A percentile compares a stretch with the other conserved stretches of the same genome.
These are phyloP conservation scores for Zaprionus bogoriensis DNA, from an alignment of 2,888 invertebrate species.

Conservation along the genomic window DNA sequence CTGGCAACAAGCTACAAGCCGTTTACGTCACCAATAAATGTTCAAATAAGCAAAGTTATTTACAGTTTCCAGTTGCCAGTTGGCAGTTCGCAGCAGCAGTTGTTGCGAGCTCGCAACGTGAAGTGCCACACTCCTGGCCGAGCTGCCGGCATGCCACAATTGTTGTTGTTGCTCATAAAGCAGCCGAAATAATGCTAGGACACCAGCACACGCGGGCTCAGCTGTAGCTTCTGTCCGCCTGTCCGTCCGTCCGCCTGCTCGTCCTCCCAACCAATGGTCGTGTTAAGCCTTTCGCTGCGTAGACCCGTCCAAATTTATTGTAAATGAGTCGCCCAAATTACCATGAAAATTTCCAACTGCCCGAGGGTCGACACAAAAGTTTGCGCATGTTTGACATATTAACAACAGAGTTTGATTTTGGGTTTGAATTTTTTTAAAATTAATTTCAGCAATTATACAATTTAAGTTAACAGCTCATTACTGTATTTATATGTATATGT, in stretches of 20 bases:
- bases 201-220: not conserved
- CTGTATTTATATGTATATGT: too few species aligned
- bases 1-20: constrained; percentile 55
- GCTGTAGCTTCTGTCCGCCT: not conserved
- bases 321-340: constrained; percentile 61
- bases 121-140: not conserved
- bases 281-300: constrained; percentile 64
- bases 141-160: constrained; percentile 47
- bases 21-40: constrained; percentile 75
- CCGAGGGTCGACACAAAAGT: constrained; percentile 35
- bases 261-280: not conserved
- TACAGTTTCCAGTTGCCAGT: constrained; percentile 52
- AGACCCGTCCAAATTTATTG: constrained; percentile 67
- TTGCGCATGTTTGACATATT: too few species aligned
- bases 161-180: constrained; percentile 70
- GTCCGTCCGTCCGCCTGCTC: not conserved
- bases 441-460: too few species aligned
- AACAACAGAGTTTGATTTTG: too few species aligned
- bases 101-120: not conserved
- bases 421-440: too few species aligned
- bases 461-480: not conserved
- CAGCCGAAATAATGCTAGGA: constrained; percentile 50
- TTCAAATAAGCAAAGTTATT: constrained; percentile 74
- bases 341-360: constrained; percentile 47
- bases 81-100: constrained; percentile 5